Evolutionary conservation across 2,888 invertebrate species (phyloP).

Genomic region (Patella depressa): DNA sequence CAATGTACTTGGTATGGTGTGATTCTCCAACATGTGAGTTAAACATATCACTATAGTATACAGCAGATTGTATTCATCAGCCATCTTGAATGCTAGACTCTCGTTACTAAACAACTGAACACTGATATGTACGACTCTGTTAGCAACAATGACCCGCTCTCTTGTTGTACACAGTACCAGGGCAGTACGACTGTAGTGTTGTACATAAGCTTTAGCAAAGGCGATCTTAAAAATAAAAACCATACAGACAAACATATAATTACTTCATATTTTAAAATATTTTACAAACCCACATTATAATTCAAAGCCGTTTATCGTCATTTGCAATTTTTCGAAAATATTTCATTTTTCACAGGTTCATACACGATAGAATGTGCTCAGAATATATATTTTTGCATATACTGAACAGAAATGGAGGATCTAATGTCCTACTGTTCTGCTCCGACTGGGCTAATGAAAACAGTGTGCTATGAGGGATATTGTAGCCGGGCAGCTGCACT

Average conservation of each 20-base stretch:
- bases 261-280: background rate
- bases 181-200: constrained; percentile 95
- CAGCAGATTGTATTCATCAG: constrained; percentile 88
- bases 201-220: constrained; percentile 92
- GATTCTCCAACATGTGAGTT: constrained; percentile 93
- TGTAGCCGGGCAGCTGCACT: no score
- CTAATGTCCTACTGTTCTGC: no score
- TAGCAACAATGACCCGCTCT: constrained; percentile 79
- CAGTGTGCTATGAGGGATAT: no score
- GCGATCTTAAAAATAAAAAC: constrained; percentile 77
- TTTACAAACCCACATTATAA: no score
- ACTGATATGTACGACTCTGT: constrained; percentile 96
- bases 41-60: constrained; percentile 94
- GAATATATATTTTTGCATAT: no score
- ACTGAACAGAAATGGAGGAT: no score
- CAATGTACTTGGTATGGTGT: constrained; percentile 87
- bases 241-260: background rate
- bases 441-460: no score
- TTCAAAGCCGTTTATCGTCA: no score
- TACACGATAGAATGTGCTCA: no score
- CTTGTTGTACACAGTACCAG: constrained; percentile 78
- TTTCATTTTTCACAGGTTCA: no score
- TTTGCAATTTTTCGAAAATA: no score
- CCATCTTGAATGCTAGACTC: constrained; percentile 90
- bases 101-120: constrained; percentile 96